Conservation (phyloP, 2,888 invertebrate species). For the Rhyacophila evoluta region DNA sequence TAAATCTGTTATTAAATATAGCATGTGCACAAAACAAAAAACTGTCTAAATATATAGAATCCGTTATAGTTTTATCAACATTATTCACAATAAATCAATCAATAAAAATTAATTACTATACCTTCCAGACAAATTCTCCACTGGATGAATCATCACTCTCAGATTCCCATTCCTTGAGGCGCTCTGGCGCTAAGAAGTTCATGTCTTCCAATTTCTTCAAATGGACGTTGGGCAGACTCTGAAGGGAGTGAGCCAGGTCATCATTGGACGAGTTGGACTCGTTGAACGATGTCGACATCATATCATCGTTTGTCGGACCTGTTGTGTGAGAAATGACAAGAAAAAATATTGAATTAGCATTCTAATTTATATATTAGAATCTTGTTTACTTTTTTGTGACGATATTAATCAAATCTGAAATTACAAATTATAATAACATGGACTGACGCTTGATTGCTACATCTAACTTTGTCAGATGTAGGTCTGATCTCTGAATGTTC, state of each 20-base stretch:
- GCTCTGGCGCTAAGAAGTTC: conserved; percentile 62
- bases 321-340: background rate
- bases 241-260: background rate
- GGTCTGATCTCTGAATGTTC: too few species aligned
- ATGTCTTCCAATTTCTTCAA: conserved; percentile 60
- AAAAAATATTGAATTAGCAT: background rate
- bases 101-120: conserved; percentile 59
- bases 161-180: conserved; percentile 77
- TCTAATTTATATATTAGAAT: too few species aligned
- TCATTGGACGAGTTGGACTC: conserved; percentile 33
- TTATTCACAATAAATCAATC: background rate
- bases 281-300: conserved; percentile 45
- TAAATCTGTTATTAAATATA: background rate
- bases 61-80: too few species aligned
- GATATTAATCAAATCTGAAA: too few species aligned
- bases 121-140: conserved; percentile 86
- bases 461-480: too few species aligned
- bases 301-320: conserved; percentile 43
- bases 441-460: too few species aligned
- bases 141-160: conserved; percentile 75
- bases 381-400: too few species aligned
- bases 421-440: too few species aligned
- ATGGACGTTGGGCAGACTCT: background rate
- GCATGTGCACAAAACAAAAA: background rate
- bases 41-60: too few species aligned